Conservation (phyloP, 2,797 vertebrate species). For the Meriones psammophilus region DNA sequence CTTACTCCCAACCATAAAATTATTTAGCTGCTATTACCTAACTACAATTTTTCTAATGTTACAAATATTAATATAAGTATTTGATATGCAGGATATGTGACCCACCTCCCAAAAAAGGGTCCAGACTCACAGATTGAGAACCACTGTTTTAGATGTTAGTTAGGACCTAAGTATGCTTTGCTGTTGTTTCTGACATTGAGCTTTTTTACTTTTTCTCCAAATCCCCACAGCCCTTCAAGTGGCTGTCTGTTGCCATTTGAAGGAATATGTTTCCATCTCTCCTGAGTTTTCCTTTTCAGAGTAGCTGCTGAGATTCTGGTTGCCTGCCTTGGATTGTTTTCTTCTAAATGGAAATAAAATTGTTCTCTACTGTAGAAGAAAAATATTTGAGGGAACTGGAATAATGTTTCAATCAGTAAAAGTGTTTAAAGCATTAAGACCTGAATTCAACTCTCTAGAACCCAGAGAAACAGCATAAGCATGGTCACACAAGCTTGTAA, state of each 20-base stretch:
- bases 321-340: background rate
- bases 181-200: too few species aligned
- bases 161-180: too few species aligned
- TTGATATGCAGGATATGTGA: background rate
- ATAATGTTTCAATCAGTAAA: background rate
- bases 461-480: background rate
- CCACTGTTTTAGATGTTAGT: background rate
- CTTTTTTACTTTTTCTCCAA: background rate
- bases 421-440: background rate
- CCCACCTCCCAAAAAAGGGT: background rate
- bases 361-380: background rate
- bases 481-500: background rate
- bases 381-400: background rate
- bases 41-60: background rate
- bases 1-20: background rate
- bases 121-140: background rate
- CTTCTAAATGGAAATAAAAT: background rate
- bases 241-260: background rate
- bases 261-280: background rate
- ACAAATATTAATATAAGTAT: background rate
- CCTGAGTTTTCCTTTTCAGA: background rate
- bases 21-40: background rate
- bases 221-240: background rate
- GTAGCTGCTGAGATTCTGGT: background rate
- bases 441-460: background rate